Evolutionary conservation across 1,140 invertebrate species (phyloP).

Genomic region (Antheraea mylitta): DNA sequence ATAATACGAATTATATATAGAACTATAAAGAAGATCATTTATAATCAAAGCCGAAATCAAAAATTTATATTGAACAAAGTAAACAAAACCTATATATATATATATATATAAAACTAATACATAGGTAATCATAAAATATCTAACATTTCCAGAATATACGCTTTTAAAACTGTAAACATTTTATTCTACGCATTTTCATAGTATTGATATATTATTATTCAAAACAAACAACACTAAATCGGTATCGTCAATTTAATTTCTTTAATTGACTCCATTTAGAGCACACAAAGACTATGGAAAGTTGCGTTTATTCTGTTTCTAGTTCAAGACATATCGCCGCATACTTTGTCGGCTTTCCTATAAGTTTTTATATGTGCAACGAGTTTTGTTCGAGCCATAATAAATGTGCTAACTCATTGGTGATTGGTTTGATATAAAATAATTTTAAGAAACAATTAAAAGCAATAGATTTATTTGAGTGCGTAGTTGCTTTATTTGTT

Average conservation of each 20-base stretch:
- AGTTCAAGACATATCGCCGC: neutral
- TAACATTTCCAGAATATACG: neutral
- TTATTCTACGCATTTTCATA: constrained; percentile 28
- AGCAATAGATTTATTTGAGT: too few species aligned
- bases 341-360: constrained; percentile 10
- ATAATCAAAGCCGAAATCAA: too few species aligned
- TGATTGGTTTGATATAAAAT: neutral
- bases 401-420: neutral
- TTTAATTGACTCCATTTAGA: constrained; percentile 33
- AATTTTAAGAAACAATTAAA: neutral
- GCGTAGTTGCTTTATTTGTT: too few species aligned
- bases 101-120: neutral
- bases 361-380: neutral
- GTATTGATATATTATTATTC: constrained; percentile 35
- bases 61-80: too few species aligned
- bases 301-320: constrained; percentile 7
- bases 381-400: neutral
- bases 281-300: constrained; percentile 6
- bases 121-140: neutral
- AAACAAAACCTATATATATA: neutral
- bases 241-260: constrained; percentile 24
- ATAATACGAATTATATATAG: too few species aligned
- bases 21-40: too few species aligned
- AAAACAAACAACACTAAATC: constrained; percentile 27
- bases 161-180: constrained; percentile 23